These are phyloP conservation scores for Delia radicum DNA, from an alignment of 1,140 invertebrate genomes.

Conservation along the genomic window DNA sequence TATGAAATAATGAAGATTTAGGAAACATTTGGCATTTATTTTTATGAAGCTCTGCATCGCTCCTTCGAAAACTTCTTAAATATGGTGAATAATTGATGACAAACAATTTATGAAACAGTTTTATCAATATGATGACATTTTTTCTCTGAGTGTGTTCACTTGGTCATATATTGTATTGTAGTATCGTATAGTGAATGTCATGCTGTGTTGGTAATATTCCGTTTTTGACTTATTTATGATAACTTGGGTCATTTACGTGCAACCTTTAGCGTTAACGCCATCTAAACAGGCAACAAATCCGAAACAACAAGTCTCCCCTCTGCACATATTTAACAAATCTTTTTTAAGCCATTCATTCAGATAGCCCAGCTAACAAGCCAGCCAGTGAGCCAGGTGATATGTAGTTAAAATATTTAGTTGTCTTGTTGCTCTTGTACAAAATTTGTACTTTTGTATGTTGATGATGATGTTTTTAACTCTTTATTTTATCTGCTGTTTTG, in stretches of 20 bases:
- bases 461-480: not conserved
- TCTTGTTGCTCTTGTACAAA: constrained; percentile 10
- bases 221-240: constrained; percentile 56
- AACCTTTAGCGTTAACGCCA: constrained; percentile 51
- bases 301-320: too few relatives aligned
- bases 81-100: too few relatives aligned
- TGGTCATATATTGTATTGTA: not conserved
- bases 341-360: not conserved
- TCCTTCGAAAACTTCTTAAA: too few relatives aligned
- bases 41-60: too few relatives aligned
- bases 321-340: too few relatives aligned
- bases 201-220: constrained; percentile 53
- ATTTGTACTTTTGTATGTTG: not conserved
- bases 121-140: too few relatives aligned
- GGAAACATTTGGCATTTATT: too few relatives aligned
- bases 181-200: constrained; percentile 28
- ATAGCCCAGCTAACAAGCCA: not conserved
- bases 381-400: not conserved
- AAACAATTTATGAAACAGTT: too few relatives aligned
- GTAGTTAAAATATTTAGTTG: not conserved
- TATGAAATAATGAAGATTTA: too few relatives aligned
- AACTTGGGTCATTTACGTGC: constrained; percentile 56
- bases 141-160: too few relatives aligned
- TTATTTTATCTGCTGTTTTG: not conserved
- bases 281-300: constrained; percentile 29